Percentiles rank a stretch among this genome's conserved stretches.
Evolutionary conservation across 2,888 invertebrate genomes (phyloP).

Genomic region (Furcula furcula): DNA sequence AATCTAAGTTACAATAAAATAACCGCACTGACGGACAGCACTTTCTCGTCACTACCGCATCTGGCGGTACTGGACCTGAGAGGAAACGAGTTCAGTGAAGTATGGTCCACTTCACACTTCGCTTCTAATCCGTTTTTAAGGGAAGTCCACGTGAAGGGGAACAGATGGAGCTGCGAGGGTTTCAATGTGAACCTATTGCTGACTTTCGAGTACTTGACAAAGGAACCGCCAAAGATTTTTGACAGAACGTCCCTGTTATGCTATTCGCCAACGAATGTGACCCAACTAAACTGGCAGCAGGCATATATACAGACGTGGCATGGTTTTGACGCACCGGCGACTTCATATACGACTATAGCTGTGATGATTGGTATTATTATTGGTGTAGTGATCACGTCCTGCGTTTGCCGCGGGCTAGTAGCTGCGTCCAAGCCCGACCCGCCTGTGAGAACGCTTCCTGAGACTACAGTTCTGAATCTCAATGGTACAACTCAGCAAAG

Average conservation of each 20-base stretch:
- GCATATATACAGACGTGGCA: slow-evolving; percentile 86
- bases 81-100: slow-evolving; percentile 86
- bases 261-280: slow-evolving; percentile 83
- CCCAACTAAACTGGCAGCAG: slow-evolving; percentile 85
- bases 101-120: slow-evolving; percentile 83
- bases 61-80: slow-evolving; percentile 85
- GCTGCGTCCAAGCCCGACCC: slow-evolving; percentile 58
- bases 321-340: slow-evolving; percentile 48
- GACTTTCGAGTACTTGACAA: slow-evolving; percentile 83
- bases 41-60: slow-evolving; percentile 83
- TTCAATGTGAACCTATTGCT: slow-evolving; percentile 78
- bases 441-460: slow-evolving; percentile 54
- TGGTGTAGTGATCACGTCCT: slow-evolving; percentile 77
- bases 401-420: slow-evolving; percentile 79
- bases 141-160: slow-evolving; percentile 84
- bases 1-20: slow-evolving; percentile 83
- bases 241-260: slow-evolving; percentile 81
- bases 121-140: slow-evolving; percentile 81
- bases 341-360: slow-evolving; percentile 81
- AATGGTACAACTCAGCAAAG: slow-evolving; percentile 48
- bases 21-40: slow-evolving; percentile 79
- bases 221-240: slow-evolving; percentile 73
- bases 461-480: slow-evolving; percentile 64
- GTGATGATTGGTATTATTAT: slow-evolving; percentile 77
- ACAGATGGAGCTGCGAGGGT: slow-evolving; percentile 90